Evolutionary conservation across 2,888 invertebrate species (phyloP).

Genomic region (Protodeltote pygarga): DNA sequence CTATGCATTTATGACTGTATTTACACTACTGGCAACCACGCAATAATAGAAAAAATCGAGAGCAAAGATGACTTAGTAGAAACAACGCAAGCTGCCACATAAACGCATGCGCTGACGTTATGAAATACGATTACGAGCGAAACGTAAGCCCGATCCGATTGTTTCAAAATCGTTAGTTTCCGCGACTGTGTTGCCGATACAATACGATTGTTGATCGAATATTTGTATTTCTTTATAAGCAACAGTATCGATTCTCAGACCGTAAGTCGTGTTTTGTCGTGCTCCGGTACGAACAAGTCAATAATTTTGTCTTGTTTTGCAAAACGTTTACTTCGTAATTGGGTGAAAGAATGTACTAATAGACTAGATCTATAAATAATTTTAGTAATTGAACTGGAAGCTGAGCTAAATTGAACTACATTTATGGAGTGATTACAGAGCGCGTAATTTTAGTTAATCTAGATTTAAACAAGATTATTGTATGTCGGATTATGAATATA

Average conservation of each 20-base stretch:
- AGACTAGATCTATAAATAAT: constrained; percentile 35
- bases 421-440: constrained; percentile 33
- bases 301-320: constrained; percentile 33
- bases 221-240: constrained; percentile 44
- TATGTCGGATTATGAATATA: constrained; percentile 8
- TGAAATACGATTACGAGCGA: constrained; percentile 52
- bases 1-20: too few relatives aligned
- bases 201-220: constrained; percentile 50
- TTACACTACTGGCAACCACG: too few relatives aligned
- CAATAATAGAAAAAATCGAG: constrained; percentile 27
- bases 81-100: constrained; percentile 22
- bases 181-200: constrained; percentile 50
- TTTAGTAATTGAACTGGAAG: constrained; percentile 37
- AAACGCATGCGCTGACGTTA: constrained; percentile 39
- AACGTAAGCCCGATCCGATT: constrained; percentile 50
- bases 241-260: constrained; percentile 30
- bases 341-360: constrained; percentile 32
- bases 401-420: constrained; percentile 20
- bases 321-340: constrained; percentile 31
- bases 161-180: constrained; percentile 61
- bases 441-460: constrained; percentile 20
- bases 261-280: constrained; percentile 30
- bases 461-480: constrained; percentile 16
- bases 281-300: constrained; percentile 21
- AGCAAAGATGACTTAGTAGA: constrained; percentile 29